phyloP scores from a whole-genome alignment of 2,888 invertebrate genomes.

The Ceriagrion tenellum region DNA sequence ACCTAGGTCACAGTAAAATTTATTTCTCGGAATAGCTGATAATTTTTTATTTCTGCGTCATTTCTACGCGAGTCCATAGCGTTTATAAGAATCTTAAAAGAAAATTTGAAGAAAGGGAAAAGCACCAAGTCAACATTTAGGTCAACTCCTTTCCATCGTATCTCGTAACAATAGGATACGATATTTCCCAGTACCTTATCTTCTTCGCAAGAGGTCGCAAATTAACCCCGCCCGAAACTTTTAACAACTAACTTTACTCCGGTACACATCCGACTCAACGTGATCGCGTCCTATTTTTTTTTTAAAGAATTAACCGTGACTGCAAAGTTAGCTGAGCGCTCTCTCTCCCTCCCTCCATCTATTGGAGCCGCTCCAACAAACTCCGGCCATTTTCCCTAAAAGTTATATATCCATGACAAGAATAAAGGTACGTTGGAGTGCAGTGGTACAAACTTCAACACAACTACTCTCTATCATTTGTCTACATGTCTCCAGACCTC shows the following conservation, averaged over 20 bases:
- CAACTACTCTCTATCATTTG: no score
- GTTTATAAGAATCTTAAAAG: no score
- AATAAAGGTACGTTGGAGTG: neutral
- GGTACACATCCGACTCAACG: neutral
- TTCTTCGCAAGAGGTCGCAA: neutral
- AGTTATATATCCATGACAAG: neutral
- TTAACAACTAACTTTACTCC: neutral
- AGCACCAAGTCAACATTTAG: no score
- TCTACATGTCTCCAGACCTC: no score
- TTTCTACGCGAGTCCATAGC: no score
- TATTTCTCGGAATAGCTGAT: no score
- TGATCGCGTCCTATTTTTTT: neutral
- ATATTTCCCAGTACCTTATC: neutral
- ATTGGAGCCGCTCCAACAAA: neutral
- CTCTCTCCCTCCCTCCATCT: neutral
- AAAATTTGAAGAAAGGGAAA: no score
- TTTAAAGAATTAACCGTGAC: neutral
- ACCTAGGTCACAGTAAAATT: no score
- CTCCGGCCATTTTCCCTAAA: neutral
- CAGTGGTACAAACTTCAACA: neutral
- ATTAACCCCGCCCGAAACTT: neutral
- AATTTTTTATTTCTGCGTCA: no score
- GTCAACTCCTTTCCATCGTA: neutral
- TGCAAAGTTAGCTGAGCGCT: neutral
- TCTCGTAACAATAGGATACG: neutral